Evolutionary conservation across 1,140 invertebrate species (phyloP).

Genomic region (Pseudomyrmex dendroicus): DNA sequence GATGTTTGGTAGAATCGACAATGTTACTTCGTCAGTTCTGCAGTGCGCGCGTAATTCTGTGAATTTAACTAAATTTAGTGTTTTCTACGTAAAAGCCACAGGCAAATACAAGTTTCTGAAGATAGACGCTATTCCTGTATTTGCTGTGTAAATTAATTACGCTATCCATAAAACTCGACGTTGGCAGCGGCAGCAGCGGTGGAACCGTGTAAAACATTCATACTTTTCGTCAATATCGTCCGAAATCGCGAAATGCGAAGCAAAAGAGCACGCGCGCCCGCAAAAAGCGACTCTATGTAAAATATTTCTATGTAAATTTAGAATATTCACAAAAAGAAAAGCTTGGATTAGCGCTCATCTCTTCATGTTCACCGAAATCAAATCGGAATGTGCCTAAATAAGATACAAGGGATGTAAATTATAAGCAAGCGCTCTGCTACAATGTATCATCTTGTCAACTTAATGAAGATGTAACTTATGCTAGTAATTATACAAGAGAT

Average conservation of each 20-base stretch:
- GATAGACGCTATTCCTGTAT: constrained; percentile 11
- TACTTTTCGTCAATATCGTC: constrained; percentile 60
- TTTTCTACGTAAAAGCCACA: constrained; percentile 9
- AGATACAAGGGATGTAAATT: constrained; percentile 1
- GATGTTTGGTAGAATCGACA: background rate
- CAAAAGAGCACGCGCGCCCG: constrained; percentile 4
- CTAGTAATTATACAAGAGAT: background rate
- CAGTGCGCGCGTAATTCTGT: background rate
- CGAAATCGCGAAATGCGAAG: constrained; percentile 20
- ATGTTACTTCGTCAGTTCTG: background rate
- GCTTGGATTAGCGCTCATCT: background rate
- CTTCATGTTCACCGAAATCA: background rate
- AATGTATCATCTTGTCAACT: constrained; percentile 27
- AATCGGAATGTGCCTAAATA: constrained; percentile 14
- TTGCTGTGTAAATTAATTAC: constrained; percentile 64
- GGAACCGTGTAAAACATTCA: constrained; percentile 57
- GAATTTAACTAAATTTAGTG: constrained; percentile 8
- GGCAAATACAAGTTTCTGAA: constrained; percentile 10
- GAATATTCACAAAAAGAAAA: constrained; percentile 1
- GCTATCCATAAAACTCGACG: constrained; percentile 59
- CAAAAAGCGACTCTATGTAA: background rate
- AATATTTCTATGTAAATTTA: constrained; percentile 36
- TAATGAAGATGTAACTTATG: constrained; percentile 47
- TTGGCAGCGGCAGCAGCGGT: too few relatives aligned
- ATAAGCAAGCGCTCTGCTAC: background rate